phyloP scores from a whole-genome alignment of 92 coral and sea anemone genomes.

The Porites rus region DNA sequence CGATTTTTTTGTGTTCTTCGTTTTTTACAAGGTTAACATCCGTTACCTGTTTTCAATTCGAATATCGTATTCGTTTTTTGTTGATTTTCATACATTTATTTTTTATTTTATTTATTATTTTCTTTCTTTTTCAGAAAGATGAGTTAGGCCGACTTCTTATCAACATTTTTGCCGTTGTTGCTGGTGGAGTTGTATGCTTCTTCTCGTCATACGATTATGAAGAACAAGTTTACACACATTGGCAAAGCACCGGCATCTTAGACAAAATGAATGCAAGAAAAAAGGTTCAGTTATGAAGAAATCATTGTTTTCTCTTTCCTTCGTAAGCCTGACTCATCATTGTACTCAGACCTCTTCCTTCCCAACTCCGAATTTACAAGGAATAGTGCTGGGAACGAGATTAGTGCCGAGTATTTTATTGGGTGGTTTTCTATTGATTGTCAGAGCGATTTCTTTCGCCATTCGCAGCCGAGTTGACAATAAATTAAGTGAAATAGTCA shows the following conservation, averaged over 20 bases:
- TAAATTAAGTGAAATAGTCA: too few species aligned
- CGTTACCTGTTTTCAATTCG: too few species aligned
- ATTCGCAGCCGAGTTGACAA: too few species aligned
- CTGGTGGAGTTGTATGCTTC: constrained; percentile 96
- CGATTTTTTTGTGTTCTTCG: too few species aligned
- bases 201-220: constrained; percentile 96
- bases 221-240: constrained; percentile 81
- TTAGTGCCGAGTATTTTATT: too few species aligned
- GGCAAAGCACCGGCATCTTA: constrained; percentile 81
- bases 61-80: not conserved
- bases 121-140: constrained; percentile 68
- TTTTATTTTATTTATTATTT: not conserved
- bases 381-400: too few species aligned
- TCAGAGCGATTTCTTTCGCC: too few species aligned
- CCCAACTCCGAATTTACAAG: too few species aligned
- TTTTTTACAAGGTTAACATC: too few species aligned
- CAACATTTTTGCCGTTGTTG: constrained; percentile 85
- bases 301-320: not conserved
- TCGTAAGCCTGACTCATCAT: not conserved
- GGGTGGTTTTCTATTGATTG: too few species aligned
- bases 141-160: constrained; percentile 92
- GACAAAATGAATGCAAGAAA: constrained; percentile 83
- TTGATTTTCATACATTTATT: not conserved
- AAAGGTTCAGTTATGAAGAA: constrained; percentile 58
- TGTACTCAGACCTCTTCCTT: not conserved